phyloP scores from a whole-genome alignment of 2,797 vertebrate genomes.

The Gymnothorax reevesii region DNA sequence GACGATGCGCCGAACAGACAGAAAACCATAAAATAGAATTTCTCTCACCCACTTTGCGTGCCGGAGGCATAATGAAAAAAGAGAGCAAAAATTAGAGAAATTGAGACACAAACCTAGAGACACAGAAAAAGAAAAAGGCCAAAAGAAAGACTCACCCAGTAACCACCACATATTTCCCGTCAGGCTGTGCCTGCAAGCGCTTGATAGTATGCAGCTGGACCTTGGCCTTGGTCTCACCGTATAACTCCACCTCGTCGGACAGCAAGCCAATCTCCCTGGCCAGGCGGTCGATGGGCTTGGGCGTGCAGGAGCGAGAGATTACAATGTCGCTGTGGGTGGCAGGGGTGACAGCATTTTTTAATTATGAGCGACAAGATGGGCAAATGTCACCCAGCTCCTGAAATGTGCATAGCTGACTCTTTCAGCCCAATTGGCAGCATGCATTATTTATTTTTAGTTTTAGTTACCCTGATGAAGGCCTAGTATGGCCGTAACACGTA shows the following conservation, averaged over 20 bases:
- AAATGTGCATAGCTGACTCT: not conserved
- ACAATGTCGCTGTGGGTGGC: conserved; percentile 82
- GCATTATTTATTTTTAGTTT: conserved; percentile 25
- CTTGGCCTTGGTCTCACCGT: conserved; percentile 92
- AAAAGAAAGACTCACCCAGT: conserved; percentile 79
- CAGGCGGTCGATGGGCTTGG: conserved; percentile 80
- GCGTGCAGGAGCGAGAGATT: conserved; percentile 86
- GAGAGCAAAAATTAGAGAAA: no score
- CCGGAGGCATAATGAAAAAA: no score
- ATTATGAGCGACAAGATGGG: not conserved
- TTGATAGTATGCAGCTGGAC: conserved; percentile 80
- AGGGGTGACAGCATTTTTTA: not conserved
- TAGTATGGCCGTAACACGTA: no score
- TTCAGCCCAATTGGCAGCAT: not conserved
- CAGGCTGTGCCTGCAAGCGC: conserved; percentile 80
- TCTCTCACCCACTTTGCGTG: no score
- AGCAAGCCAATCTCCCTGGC: conserved; percentile 86
- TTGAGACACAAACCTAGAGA: no score
- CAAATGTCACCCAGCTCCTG: not conserved
- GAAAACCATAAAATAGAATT: no score
- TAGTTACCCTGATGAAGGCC: no score
- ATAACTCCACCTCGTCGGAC: conserved; percentile 87
- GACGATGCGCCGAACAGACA: no score
- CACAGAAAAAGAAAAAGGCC: not conserved
- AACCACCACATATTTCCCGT: conserved; percentile 96